phyloP scores from a whole-genome alignment of 2,888 invertebrate genomes.

The Chrysolina haemoptera region DNA sequence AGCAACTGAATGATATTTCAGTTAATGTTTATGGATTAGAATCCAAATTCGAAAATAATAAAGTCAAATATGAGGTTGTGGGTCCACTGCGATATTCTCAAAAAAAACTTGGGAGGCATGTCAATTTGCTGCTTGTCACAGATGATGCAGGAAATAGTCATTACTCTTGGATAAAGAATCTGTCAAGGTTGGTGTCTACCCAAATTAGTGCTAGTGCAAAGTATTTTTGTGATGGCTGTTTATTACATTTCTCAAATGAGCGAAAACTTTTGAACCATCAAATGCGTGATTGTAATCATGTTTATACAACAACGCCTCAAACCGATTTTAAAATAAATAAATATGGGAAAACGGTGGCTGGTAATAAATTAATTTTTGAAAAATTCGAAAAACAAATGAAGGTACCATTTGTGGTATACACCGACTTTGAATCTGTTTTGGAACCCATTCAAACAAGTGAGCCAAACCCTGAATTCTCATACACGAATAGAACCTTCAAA shows the following conservation, averaged over 20 bases:
- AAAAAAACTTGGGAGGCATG: not conserved
- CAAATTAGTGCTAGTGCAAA: slow-evolving; percentile 25
- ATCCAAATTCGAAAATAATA: slow-evolving; percentile 18
- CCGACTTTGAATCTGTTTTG: slow-evolving; percentile 50
- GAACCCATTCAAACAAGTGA: slow-evolving; percentile 42
- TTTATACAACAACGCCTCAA: slow-evolving; percentile 22
- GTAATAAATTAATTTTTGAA: slow-evolving; percentile 48
- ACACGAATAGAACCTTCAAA: slow-evolving; percentile 21
- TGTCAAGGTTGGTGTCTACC: slow-evolving; percentile 38
- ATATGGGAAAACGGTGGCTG: slow-evolving; percentile 30
- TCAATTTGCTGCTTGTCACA: slow-evolving; percentile 12
- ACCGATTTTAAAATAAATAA: slow-evolving; percentile 26
- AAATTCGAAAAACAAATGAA: slow-evolving; percentile 45
- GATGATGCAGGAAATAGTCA: slow-evolving; percentile 30
- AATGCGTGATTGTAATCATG: slow-evolving; percentile 31
- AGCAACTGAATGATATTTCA: slow-evolving; percentile 17
- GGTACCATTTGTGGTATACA: slow-evolving; percentile 49
- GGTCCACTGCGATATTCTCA: slow-evolving; percentile 8
- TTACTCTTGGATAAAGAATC: slow-evolving; percentile 44
- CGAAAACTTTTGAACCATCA: slow-evolving; percentile 38
- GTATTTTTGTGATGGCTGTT: slow-evolving; percentile 48
- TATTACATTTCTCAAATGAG: slow-evolving; percentile 37
- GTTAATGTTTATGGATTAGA: slow-evolving; percentile 30
- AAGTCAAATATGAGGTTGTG: slow-evolving; percentile 7
- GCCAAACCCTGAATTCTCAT: slow-evolving; percentile 30